Base-by-base conservation (phyloP, 2,113 vertebrate genomes). In the Eudyptes chrysolophus region DNA sequence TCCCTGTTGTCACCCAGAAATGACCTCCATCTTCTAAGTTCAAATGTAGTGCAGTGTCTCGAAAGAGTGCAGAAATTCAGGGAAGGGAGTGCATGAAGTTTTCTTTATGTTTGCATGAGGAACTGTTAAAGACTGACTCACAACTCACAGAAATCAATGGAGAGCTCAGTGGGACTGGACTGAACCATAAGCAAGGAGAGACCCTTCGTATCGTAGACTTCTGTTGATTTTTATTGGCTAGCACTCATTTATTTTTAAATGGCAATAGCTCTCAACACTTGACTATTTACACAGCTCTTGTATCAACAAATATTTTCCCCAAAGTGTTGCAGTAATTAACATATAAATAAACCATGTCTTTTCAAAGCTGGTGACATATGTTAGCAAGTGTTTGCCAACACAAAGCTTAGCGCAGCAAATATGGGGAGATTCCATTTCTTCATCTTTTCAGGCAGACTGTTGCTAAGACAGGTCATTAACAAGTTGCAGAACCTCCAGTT, bases 291-390 rank as follows among this genome's bases (percentile, higher is more conserved):
- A 86, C 54, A 94, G 80, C 42, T 92, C 91, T 94, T 89, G 29
- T 70, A 94, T 88, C 90, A 95, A 89, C 77, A 96, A 92, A 94
- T 94, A 96, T 97, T 97, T 97, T 88, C 84, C 87, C 74, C 60
- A 70, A 92, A 81, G 89, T 84, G 91, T 81, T 89, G 34, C 64
- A 94, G 89, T 91, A 97, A 97, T 97, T 98, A 97, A 89, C 94
- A 95, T 92, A 94, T 87, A 96, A 96, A 97, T 94, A 97, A 97
- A 95, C 44, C 38, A 48, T 51, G 76, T 76, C 54, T 97, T 96
- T 94, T 94, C 86, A 96, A 97, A 96, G 89, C 87, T 86, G 70
- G 54, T 95, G 96, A 91, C 96, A 96, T 89, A 92, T 93, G 94
- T 89, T 97, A 93, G 57, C 66, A 90, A 95, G 77, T 84, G 92